Conservation (phyloP, 2,113 vertebrate genomes). For the Microtus ochrogaster region DNA sequence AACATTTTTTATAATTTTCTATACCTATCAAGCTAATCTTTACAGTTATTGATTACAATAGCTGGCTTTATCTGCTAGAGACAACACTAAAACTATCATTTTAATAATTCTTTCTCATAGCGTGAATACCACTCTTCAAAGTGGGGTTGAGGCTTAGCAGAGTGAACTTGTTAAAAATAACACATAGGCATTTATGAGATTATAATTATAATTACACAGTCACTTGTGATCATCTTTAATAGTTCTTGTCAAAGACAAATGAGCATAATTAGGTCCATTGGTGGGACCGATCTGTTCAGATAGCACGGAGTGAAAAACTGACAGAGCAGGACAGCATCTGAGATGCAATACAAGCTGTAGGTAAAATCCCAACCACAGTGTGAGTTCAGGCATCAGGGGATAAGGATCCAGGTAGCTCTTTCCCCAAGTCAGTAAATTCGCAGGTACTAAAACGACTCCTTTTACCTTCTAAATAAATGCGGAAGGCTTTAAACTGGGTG, state of each 20-base stretch:
- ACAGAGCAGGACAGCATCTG: not conserved
- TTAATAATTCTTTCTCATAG: constrained; percentile 67
- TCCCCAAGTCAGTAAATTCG: constrained; percentile 21
- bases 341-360: not conserved
- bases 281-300: constrained; percentile 24
- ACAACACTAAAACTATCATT: constrained; percentile 61
- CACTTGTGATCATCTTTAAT: constrained; percentile 70
- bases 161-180: constrained; percentile 79
- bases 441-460: not conserved
- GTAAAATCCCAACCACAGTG: not conserved
- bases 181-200: constrained; percentile 34
- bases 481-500: not conserved
- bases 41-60: constrained; percentile 57
- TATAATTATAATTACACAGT: constrained; percentile 80
- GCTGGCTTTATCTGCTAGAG: constrained; percentile 25
- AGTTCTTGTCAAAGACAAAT: constrained; percentile 74
- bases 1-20: constrained; percentile 23
- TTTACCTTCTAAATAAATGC: not conserved
- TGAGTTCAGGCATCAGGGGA: not conserved
- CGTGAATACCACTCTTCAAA: constrained; percentile 51
- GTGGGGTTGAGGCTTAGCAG: constrained; percentile 66
- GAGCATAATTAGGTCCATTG: constrained; percentile 64
- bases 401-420: not conserved
- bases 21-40: constrained; percentile 40
- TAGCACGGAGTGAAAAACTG: not conserved